Evolutionary conservation across 2,113 vertebrate genomes (phyloP), one percentile per base, ranked within the genome.

Genomic region (Drymodes brunneopygia): DNA sequence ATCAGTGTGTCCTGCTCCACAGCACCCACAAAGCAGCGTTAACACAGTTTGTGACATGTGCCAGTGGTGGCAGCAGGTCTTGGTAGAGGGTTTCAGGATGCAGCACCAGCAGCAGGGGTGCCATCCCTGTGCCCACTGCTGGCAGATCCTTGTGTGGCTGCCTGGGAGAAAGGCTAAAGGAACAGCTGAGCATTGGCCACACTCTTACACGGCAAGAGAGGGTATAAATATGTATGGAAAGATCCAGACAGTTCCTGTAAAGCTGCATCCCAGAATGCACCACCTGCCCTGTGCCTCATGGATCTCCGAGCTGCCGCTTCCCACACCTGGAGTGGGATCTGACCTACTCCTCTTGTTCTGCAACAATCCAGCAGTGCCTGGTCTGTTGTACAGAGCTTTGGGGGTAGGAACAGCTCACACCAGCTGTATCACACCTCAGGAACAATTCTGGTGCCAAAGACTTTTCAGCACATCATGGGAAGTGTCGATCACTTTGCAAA

Each of bases 391-490:
- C 0, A 0, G 50, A 11, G 6, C 57, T 60, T 22, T 16, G 64
- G 1, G 25, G 45, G 54, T 15, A 40, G 72, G 11, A 86, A 15
- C 36, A 64, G 50, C 66, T 69, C 45, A n/a, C 38, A 54, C 44
- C 42, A 40, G 36, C 81, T 56, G 73, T 92, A 75, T 21, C 35
- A 56, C 13, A 11, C 82, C 9, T 0, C n/a, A 75, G 81, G 33
- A 85, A 18, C 70, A 1, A 0, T 33, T n/a, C 44, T 2, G 22
- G 20, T 58, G 74, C 92, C 86, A 82, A 24, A 74, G 73, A 86
- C 67, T 45, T 86, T 92, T 92, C 33, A 90, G 94, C 44, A 51
- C 56, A 48, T 45, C 8, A 71, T 78, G 79, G 92, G 78, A 90
- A 94, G 61, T 2, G 33, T 44, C 93, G 80, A 62, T 23, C 42